phyloP scores from a whole-genome alignment of 2,113 vertebrate species.

The Girardinichthys multiradiatus region DNA sequence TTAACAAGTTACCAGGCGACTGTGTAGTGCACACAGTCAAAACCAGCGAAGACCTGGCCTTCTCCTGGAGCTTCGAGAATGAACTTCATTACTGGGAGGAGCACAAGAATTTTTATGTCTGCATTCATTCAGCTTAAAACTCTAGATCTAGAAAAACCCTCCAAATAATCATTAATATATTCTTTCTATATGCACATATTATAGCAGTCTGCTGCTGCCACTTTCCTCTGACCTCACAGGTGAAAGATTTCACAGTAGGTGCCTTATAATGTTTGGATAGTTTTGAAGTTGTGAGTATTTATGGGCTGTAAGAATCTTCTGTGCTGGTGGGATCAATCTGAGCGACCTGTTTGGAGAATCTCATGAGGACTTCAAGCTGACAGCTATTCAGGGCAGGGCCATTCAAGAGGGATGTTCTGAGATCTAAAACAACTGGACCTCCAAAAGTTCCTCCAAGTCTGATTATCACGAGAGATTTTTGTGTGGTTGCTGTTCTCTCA shows the following conservation, averaged over 20 bases:
- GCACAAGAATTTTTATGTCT: conserved; percentile 74
- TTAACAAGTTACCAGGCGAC: conserved; percentile 61
- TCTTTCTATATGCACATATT: not conserved
- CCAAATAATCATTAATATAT: not conserved
- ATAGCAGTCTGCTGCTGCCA: not conserved
- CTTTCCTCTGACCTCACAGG: not conserved
- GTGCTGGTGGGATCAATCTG: not conserved
- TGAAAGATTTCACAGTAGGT: not conserved
- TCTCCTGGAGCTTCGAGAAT: conserved; percentile 73
- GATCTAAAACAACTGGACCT: not conserved
- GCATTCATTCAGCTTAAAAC: conserved; percentile 76
- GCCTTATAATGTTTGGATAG: not conserved
- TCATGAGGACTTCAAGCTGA: not conserved
- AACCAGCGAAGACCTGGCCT: conserved; percentile 70
- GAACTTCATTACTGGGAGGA: conserved; percentile 80
- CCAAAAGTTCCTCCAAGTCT: not conserved
- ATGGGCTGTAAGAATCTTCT: not conserved
- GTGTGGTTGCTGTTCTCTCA: not conserved
- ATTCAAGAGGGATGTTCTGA: not conserved
- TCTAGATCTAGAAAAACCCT: conserved; percentile 2
- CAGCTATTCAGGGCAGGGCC: not conserved
- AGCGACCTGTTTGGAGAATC: too few relatives aligned
- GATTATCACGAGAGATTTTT: too few relatives aligned
- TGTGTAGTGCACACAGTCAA: conserved; percentile 76
- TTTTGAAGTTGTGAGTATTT: too few relatives aligned